A percentile compares a stretch with the other conserved stretches of the same genome.
Conservation (phyloP, 2,888 invertebrate species). For the Mesoligia furuncula region DNA sequence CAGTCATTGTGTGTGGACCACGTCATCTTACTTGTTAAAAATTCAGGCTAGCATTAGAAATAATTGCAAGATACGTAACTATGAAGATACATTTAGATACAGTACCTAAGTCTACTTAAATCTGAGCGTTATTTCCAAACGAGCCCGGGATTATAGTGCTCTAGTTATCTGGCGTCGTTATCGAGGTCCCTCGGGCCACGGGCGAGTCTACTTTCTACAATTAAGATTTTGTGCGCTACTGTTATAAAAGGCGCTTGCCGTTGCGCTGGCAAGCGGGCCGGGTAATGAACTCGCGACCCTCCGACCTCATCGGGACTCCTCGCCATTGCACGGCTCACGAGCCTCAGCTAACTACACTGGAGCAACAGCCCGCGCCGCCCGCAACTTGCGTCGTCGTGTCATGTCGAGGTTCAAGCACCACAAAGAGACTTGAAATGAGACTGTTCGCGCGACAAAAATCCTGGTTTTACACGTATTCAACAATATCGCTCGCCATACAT, state of each 20-base stretch:
- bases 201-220: background rate
- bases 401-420: too few relatives aligned
- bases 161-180: constrained; percentile 22
- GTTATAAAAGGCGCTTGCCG: background rate
- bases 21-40: too few relatives aligned
- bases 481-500: too few relatives aligned
- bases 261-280: background rate
- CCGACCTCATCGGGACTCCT: background rate
- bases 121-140: constrained; percentile 22
- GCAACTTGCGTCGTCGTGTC: too few relatives aligned
- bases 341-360: background rate
- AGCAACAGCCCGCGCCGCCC: too few relatives aligned
- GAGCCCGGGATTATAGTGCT: constrained; percentile 10
- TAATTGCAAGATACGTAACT: constrained; percentile 1
- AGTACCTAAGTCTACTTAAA: constrained; percentile 28
- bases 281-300: background rate
- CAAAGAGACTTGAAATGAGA: too few relatives aligned
- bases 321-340: background rate
- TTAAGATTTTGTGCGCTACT: background rate
- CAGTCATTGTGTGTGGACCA: too few relatives aligned
- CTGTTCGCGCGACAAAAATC: too few relatives aligned
- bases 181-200: constrained; percentile 8
- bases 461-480: too few relatives aligned
- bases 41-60: too few relatives aligned
- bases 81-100: background rate